A percentile compares a stretch with the other conserved stretches of the same genome.
phyloP scores from a whole-genome alignment of 2,797 vertebrate genomes.

The Picus viridis region DNA sequence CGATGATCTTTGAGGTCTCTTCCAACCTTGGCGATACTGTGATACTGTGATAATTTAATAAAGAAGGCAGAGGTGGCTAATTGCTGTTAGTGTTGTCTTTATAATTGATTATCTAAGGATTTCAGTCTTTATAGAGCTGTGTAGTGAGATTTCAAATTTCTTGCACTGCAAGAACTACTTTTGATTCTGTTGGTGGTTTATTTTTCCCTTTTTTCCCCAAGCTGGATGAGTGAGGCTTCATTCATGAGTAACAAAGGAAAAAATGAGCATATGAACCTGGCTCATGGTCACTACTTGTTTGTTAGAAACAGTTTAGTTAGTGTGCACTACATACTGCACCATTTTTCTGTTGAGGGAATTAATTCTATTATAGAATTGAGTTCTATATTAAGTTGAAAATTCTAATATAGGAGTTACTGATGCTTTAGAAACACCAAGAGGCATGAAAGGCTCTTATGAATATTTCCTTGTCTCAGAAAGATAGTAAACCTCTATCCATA shows the following conservation, averaged over 20 bases:
- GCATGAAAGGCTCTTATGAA: background rate
- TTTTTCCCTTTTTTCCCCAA: background rate
- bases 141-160: background rate
- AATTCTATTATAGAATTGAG: background rate
- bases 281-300: background rate
- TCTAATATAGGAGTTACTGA: background rate
- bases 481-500: background rate
- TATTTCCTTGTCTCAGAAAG: background rate
- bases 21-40: no score
- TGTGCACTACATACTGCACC: background rate
- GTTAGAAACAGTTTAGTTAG: background rate
- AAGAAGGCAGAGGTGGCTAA: rapidly evolving
- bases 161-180: background rate
- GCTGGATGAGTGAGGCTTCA: background rate
- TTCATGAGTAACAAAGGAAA: background rate
- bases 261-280: background rate
- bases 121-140: background rate
- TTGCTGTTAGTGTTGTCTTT: background rate
- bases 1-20: no score
- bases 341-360: background rate
- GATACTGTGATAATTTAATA: background rate
- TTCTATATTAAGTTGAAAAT: background rate
- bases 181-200: background rate
- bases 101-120: background rate
- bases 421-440: background rate